Conservation (phyloP, 2,113 vertebrate genomes). For the Scomber japonicus region DNA sequence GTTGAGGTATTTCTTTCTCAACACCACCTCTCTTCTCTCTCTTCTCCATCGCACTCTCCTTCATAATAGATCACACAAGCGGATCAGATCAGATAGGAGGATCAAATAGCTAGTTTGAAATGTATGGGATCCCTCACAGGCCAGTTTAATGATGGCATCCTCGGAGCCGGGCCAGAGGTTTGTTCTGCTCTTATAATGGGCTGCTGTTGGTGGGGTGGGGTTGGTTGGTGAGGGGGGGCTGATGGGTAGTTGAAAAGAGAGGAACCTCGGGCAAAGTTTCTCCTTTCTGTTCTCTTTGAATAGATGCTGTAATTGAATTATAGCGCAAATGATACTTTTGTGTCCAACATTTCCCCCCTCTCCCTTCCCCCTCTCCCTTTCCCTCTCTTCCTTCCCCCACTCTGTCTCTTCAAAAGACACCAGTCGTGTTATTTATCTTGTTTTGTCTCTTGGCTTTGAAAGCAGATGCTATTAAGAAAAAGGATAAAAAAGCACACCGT, state of each 20-base stretch:
- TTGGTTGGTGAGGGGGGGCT: not conserved
- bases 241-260: conserved; percentile 45
- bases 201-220: conserved; percentile 31
- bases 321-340: conserved; percentile 69
- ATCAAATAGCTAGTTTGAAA: conserved; percentile 72
- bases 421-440: conserved; percentile 57
- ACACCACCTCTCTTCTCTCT: conserved; percentile 14
- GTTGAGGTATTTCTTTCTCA: conserved; percentile 34
- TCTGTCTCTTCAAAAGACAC: conserved; percentile 48
- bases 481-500: conserved; percentile 24
- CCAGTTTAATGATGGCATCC: conserved; percentile 79
- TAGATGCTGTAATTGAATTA: conserved; percentile 71
- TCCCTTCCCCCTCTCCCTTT: not conserved
- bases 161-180: conserved; percentile 49
- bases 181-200: conserved; percentile 46
- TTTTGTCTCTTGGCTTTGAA: conserved; percentile 60
- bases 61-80: conserved; percentile 85
- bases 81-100: conserved; percentile 68
- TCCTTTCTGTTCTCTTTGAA: conserved; percentile 55
- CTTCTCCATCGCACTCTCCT: conserved; percentile 37
- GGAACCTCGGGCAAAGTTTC: conserved; percentile 66
- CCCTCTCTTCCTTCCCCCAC: not conserved
- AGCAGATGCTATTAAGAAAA: conserved; percentile 46
- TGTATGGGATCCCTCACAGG: conserved; percentile 54
- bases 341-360: conserved; percentile 4